Conservation (phyloP, 1,140 invertebrate genomes). For the Trachymyrmex cornetzi region DNA sequence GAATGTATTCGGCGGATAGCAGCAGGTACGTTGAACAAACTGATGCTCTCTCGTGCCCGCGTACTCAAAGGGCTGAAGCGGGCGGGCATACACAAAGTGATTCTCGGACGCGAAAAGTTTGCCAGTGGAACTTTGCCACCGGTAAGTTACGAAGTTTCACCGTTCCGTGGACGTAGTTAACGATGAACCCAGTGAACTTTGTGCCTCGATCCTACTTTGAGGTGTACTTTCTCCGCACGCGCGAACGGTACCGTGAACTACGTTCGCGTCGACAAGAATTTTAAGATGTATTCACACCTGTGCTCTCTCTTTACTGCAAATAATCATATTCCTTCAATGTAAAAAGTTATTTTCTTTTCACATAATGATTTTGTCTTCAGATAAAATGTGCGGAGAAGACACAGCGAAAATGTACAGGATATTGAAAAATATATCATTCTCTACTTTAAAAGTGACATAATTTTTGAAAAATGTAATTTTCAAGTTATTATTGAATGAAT, state of each 20-base stretch:
- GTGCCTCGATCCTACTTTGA: conserved; percentile 1
- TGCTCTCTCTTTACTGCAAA: not conserved
- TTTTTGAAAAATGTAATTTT: too few relatives aligned
- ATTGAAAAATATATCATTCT: too few relatives aligned
- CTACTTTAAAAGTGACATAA: too few relatives aligned
- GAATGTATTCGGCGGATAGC: conserved; percentile 15
- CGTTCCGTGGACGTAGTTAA: conserved; percentile 56
- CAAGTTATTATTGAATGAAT: too few relatives aligned
- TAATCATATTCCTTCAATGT: too few relatives aligned
- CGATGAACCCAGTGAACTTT: conserved; percentile 64
- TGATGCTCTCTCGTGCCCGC: not conserved
- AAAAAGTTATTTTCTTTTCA: not conserved
- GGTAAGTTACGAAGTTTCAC: conserved; percentile 58
- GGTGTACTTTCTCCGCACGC: conserved; percentile 57
- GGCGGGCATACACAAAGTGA: conserved; percentile 52
- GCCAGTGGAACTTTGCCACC: conserved; percentile 56
- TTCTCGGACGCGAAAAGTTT: conserved; percentile 63
- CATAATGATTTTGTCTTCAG: not conserved
- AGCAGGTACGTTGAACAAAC: conserved; percentile 41
- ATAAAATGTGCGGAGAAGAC: too few relatives aligned
- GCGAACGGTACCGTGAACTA: not conserved
- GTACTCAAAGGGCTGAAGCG: conserved; percentile 34
- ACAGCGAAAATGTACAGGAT: too few relatives aligned
- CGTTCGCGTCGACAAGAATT: not conserved
- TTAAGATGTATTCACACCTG: conserved; percentile 53